These are phyloP conservation scores for Brachyalestes nurse DNA, from an alignment of 2,797 vertebrate species.

Conservation along the genomic window DNA sequence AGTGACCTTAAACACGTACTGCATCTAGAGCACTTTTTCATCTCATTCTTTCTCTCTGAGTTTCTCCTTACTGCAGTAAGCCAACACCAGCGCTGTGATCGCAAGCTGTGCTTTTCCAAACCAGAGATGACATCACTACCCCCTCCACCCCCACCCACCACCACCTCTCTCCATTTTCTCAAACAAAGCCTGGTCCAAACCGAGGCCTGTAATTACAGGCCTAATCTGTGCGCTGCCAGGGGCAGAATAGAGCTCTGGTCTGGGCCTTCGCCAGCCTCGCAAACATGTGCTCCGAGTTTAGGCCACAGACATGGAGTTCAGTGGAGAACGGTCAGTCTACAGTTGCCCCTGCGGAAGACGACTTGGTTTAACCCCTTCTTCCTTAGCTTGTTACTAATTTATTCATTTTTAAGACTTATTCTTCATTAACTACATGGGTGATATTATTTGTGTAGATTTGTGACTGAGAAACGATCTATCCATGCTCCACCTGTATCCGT, in stretches of 20 bases:
- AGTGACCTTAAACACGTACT: slow-evolving; percentile 22
- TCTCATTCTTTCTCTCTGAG: slow-evolving; percentile 22
- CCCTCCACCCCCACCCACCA: slow-evolving; percentile 32
- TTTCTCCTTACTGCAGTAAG: slow-evolving; percentile 62
- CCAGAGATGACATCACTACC: slow-evolving; percentile 77
- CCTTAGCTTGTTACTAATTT: slow-evolving; percentile 9
- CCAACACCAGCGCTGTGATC: slow-evolving; percentile 65
- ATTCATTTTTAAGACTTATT: background rate
- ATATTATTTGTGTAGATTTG: background rate
- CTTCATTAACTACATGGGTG: background rate
- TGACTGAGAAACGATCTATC: background rate
- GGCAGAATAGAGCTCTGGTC: slow-evolving; percentile 72
- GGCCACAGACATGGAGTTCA: slow-evolving; percentile 60
- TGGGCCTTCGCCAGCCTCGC: slow-evolving; percentile 69
- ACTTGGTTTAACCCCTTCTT: slow-evolving; percentile 11
- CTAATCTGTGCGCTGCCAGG: slow-evolving; percentile 62
- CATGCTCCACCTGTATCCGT: background rate
- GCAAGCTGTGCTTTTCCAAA: slow-evolving; percentile 65
- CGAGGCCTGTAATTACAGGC: slow-evolving; percentile 65
- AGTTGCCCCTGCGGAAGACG: slow-evolving; percentile 16
- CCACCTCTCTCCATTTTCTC: slow-evolving; percentile 56
- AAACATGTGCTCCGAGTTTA: slow-evolving; percentile 77
- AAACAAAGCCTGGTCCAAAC: slow-evolving; percentile 63
- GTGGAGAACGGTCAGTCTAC: slow-evolving; percentile 46
- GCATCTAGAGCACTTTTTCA: slow-evolving; percentile 31